Conservation (phyloP, 2,888 invertebrate genomes). For the Acholoe squamosa region DNA sequence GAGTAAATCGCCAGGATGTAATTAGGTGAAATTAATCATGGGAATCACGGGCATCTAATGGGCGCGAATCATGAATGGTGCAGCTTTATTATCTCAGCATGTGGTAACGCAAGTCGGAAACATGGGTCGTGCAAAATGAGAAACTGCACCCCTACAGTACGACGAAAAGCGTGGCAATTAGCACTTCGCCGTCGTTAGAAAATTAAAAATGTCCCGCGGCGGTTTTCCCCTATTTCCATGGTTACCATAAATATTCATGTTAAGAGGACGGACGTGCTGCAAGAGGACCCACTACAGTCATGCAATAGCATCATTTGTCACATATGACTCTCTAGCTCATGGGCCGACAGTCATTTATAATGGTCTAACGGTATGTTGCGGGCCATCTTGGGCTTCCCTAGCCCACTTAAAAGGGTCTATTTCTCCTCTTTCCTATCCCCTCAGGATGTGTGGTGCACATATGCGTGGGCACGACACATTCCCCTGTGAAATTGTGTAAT, state of each 20-base stretch:
- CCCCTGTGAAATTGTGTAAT: too few species aligned
- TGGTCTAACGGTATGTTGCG: slow-evolving; percentile 28
- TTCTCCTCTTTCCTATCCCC: too few species aligned
- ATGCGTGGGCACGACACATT: too few species aligned
- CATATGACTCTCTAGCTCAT: slow-evolving; percentile 30
- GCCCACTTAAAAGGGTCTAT: too few species aligned
- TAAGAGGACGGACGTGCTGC: slow-evolving; percentile 1
- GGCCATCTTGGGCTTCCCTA: too few species aligned
- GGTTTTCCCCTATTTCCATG: slow-evolving; percentile 46
- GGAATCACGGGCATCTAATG: slow-evolving; percentile 48
- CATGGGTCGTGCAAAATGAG: not conserved
- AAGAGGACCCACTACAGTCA: slow-evolving; percentile 2
- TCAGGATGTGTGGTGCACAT: too few species aligned
- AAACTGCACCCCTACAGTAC: not conserved
- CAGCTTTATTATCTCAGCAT: slow-evolving; percentile 18
- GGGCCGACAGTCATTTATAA: not conserved
- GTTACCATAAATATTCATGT: slow-evolving; percentile 51
- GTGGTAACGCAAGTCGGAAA: slow-evolving; percentile 35
- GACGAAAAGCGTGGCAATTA: slow-evolving; percentile 45
- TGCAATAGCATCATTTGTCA: slow-evolving; percentile 47
- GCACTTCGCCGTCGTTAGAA: slow-evolving; percentile 45
- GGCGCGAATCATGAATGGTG: not conserved
- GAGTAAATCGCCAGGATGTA: not conserved
- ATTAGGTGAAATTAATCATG: slow-evolving; percentile 43
- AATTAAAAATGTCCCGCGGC: slow-evolving; percentile 48